Conservation (phyloP, 2,888 invertebrate species). For the Vesta saturnalis region DNA sequence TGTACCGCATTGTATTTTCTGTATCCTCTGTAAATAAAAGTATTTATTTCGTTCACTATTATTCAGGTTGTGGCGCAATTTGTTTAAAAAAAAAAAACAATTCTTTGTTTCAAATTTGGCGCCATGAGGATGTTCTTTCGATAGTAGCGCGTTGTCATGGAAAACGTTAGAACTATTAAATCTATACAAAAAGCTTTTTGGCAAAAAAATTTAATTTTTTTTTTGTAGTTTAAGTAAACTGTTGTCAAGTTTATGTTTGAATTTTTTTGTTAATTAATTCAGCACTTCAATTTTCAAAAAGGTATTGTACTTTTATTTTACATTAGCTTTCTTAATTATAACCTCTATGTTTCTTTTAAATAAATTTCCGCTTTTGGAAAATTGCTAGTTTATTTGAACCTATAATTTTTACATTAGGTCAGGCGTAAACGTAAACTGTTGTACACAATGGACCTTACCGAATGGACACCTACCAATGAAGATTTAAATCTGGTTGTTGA, state of each 20-base stretch:
- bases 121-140: too few relatives aligned
- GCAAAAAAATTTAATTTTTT: background rate
- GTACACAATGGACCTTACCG: conserved; percentile 64
- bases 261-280: conserved; percentile 4
- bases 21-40: too few relatives aligned
- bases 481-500: conserved; percentile 95
- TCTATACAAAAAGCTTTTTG: too few relatives aligned
- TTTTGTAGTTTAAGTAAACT: background rate
- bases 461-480: conserved; percentile 97
- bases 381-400: conserved; percentile 17
- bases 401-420: conserved; percentile 32
- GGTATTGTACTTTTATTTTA: conserved; percentile 1
- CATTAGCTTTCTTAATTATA: background rate
- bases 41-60: too few relatives aligned
- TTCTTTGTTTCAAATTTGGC: too few relatives aligned
- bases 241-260: background rate
- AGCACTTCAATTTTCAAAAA: background rate
- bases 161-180: too few relatives aligned
- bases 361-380: too few relatives aligned
- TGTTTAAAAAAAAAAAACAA: too few relatives aligned
- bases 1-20: too few relatives aligned
- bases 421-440: conserved; percentile 1
- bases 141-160: too few relatives aligned
- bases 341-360: conserved; percentile 2
- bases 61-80: too few relatives aligned